These are phyloP conservation scores for Indicator indicator DNA, from an alignment of 2,113 vertebrate species.

Conservation along the genomic window DNA sequence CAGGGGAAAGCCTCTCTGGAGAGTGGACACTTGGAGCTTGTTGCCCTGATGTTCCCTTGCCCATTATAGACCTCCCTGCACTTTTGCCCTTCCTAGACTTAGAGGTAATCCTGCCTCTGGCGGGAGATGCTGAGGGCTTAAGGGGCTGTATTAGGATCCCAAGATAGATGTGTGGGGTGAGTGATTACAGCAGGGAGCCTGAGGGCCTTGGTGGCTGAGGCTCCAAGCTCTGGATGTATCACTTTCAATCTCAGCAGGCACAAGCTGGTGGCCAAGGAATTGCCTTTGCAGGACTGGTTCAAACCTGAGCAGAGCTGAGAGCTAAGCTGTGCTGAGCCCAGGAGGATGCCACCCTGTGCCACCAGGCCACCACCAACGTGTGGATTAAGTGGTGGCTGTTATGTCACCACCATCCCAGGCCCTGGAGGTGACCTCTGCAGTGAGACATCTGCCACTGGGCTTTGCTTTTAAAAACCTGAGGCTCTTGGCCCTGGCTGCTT, in stretches of 20 bases:
- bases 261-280: background rate
- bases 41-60: background rate
- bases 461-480: background rate
- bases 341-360: background rate
- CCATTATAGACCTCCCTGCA: background rate
- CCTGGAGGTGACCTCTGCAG: accelerated
- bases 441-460: background rate
- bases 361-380: background rate
- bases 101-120: constrained; percentile 14
- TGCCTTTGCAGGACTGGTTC: background rate
- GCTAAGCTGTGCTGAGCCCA: background rate
- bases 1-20: background rate
- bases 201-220: background rate
- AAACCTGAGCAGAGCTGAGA: background rate
- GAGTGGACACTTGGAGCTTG: background rate
- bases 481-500: background rate
- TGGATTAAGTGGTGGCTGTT: background rate
- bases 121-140: background rate
- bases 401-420: background rate
- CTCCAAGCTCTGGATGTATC: background rate
- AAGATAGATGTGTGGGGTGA: background rate
- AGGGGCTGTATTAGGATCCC: background rate
- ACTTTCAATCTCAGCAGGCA: background rate
- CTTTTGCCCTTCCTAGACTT: background rate
- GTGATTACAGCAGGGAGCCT: background rate